Evolutionary conservation across 2,797 vertebrate species (phyloP), one percentile per base, ranked within the genome.

Genomic region (Nasua narica): DNA sequence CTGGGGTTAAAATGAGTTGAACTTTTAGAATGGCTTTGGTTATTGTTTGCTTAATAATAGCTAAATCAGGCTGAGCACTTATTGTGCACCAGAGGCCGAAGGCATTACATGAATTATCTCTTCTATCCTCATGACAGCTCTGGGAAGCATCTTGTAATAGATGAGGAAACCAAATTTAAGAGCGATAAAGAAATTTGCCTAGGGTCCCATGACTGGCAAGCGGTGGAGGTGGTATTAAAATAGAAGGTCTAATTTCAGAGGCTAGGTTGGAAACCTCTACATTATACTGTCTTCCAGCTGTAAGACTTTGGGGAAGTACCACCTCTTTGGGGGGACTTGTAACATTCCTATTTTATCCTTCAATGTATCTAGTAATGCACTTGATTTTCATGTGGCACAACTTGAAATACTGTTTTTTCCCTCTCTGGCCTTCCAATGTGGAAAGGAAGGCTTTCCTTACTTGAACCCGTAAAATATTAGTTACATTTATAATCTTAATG

Each of bases 401-500:
- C 35, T n/a, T 19, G 50, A 83, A 96, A 72, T 77, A 29, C 25
- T 93, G 5, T 52, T 29, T 21, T 83, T 90, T 97, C 94, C 77
- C 87, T 46, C 76, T 96, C 76, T 84, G 60, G n/a, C 50, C 60
- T 85, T 96, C 85, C 72, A 72, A 15, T 86, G 70, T 91, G 76
- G 60, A 97, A 93, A 97, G 74, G 23, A 40, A 40, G 40, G 40
- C 40, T 40, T 40, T 40, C 40, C 40, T 40, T 43, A 95, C 65
- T 88, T 84, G 56, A 93, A 0, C 0, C 95, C 94, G 96, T 98
- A 98, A 97, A 54, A 76, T 1, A 21, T 77, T 95, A 83, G 85
- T 97, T 96, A 40, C 76, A 95, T 76, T 97, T 93, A 86, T 40
- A 83, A 60, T 97, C 97, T 98, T 97, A 97, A 87, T 65, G 91